phyloP scores from a whole-genome alignment of 2,113 vertebrate species.

The Lamprologus callipterus region DNA sequence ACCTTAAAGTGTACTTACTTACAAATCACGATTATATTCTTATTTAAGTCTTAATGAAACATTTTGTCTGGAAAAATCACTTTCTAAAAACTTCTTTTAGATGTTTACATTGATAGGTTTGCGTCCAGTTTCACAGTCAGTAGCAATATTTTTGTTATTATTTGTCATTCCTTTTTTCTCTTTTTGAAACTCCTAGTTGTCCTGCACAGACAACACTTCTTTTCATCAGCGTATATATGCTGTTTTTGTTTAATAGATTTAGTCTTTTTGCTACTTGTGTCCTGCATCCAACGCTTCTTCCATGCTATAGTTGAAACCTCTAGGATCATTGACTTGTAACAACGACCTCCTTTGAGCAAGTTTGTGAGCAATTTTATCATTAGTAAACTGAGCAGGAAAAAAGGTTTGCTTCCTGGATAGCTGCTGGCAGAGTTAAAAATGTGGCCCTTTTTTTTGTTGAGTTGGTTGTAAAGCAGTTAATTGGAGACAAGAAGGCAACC shows the following conservation, averaged over 20 bases:
- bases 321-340: constrained; percentile 62
- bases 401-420: constrained; percentile 29
- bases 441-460: constrained; percentile 45
- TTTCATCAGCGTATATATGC: neutral
- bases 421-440: constrained; percentile 58
- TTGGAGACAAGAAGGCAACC: constrained; percentile 16
- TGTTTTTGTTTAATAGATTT: neutral
- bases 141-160: neutral
- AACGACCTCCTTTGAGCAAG: constrained; percentile 65
- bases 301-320: constrained; percentile 49
- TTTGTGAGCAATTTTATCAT: constrained; percentile 67
- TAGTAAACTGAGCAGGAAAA: constrained; percentile 71
- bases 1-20: neutral
- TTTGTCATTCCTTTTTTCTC: neutral
- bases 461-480: constrained; percentile 29
- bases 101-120: neutral
- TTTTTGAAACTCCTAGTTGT: neutral
- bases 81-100: neutral
- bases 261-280: constrained; percentile 25
- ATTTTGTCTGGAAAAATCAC: neutral
- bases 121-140: neutral
- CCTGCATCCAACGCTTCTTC: constrained; percentile 6
- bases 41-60: neutral
- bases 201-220: neutral
- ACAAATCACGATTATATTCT: neutral